Conservation (phyloP, 2,888 invertebrate species). For the Ophioninae sp. region DNA sequence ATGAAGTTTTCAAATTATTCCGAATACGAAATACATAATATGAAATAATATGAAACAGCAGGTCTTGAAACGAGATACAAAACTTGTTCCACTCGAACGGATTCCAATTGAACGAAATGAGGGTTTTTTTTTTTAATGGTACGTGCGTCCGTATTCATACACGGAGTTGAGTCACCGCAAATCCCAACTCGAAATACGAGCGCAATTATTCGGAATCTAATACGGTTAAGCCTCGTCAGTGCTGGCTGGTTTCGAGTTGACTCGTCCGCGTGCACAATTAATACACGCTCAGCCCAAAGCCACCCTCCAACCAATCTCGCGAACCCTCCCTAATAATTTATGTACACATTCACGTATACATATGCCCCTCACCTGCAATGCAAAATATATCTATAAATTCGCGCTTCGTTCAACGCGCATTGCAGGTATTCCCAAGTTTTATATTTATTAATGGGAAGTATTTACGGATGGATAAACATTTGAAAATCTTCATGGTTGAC, state of each 20-base stretch:
- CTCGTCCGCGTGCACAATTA: conserved; percentile 12
- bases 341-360: conserved; percentile 10
- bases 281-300: conserved; percentile 8
- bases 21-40: neutral
- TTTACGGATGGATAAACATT: too few species aligned
- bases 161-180: neutral
- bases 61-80: neutral
- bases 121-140: too few species aligned
- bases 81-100: neutral
- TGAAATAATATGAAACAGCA: neutral
- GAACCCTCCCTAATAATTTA: neutral
- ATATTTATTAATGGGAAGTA: conserved; percentile 7
- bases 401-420: neutral
- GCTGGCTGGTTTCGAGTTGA: conserved; percentile 29
- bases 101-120: neutral
- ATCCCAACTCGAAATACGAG: conserved; percentile 19
- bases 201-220: conserved; percentile 31
- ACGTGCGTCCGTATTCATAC: neutral
- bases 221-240: conserved; percentile 45
- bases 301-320: neutral
- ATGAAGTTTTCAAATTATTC: too few species aligned
- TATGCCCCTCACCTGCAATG: neutral
- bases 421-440: conserved; percentile 44
- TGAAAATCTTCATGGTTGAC: too few species aligned
- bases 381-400: conserved; percentile 1